Percentiles rank a stretch among this genome's conserved stretches.
Conservation (phyloP, 2,113 vertebrate genomes). For the Albula goreensis region DNA sequence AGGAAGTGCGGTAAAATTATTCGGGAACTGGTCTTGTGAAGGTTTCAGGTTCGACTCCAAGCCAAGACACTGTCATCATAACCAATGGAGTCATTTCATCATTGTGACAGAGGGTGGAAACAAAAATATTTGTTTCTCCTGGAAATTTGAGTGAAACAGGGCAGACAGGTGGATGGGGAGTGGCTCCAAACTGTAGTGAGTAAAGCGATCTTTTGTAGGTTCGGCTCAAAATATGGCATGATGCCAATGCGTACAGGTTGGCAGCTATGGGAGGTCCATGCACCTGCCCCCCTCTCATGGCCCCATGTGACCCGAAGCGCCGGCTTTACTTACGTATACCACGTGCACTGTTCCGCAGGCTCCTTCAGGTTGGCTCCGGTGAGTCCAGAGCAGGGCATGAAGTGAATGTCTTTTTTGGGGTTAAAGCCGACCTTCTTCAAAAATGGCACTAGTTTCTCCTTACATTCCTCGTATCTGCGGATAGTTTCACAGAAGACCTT, state of each 20-base stretch:
- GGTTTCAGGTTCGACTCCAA: too few species aligned
- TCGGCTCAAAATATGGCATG: background rate
- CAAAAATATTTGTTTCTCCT: too few species aligned
- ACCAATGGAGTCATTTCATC: too few species aligned
- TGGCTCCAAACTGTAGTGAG: background rate
- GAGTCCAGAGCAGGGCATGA: conserved; percentile 98
- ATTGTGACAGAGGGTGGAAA: too few species aligned
- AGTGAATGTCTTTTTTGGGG: conserved; percentile 98
- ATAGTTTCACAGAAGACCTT: background rate
- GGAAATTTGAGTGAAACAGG: too few species aligned
- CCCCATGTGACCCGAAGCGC: background rate
- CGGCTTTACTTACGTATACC: conserved; percentile 90
- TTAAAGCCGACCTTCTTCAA: conserved; percentile 99
- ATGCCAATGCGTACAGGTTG: too few species aligned
- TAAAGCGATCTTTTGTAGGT: too few species aligned
- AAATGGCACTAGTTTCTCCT: conserved; percentile 98
- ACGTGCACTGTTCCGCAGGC: conserved; percentile 84
- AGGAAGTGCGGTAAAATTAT: too few species aligned
- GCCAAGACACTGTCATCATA: too few species aligned
- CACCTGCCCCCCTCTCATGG: background rate
- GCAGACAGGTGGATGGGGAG: too few species aligned
- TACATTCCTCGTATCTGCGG: conserved; percentile 96
- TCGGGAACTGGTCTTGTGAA: too few species aligned
- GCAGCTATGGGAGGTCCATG: too few species aligned
- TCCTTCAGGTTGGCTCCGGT: conserved; percentile 98